phyloP scores from a whole-genome alignment of 2,113 vertebrate species.

The Rana temporaria region DNA sequence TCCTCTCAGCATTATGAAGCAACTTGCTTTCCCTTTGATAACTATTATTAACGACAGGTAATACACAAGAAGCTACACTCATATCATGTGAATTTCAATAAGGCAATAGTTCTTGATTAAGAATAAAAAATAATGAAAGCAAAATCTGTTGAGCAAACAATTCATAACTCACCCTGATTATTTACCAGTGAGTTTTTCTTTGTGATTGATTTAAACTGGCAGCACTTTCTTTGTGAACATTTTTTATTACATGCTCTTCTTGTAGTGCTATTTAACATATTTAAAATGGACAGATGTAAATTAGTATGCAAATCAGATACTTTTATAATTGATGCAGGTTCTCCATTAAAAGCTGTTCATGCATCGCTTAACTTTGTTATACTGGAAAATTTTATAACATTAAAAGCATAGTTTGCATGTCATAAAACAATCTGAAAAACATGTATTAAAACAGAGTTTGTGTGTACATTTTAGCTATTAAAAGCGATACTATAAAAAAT shows the following conservation, averaged over 20 bases:
- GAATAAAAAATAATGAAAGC: slow-evolving; percentile 27
- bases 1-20: too few relatives aligned
- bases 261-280: slow-evolving; percentile 38
- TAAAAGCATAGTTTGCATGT: slow-evolving; percentile 15
- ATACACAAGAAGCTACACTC: slow-evolving; percentile 1
- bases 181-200: slow-evolving; percentile 19
- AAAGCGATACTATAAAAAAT: too few relatives aligned
- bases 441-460: slow-evolving; percentile 6
- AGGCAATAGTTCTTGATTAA: slow-evolving; percentile 24
- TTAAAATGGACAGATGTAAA: slow-evolving; percentile 43
- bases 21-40: slow-evolving; percentile 9
- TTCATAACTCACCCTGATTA: slow-evolving; percentile 21
- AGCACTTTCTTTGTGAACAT: slow-evolving; percentile 20
- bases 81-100: slow-evolving; percentile 16
- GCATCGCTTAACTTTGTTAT: slow-evolving; percentile 36
- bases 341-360: slow-evolving; percentile 36
- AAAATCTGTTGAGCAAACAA: slow-evolving; percentile 45
- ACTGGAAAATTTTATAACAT: slow-evolving; percentile 13
- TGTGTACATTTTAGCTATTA: too few relatives aligned
- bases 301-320: slow-evolving; percentile 50
- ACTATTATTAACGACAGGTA: slow-evolving; percentile 28
- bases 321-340: slow-evolving; percentile 38
- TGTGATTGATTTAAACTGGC: slow-evolving; percentile 31
- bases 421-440: slow-evolving; percentile 22
- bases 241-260: slow-evolving; percentile 32